phyloP scores from a whole-genome alignment of 2,888 invertebrate species.

The Epirrhoe alternata region DNA sequence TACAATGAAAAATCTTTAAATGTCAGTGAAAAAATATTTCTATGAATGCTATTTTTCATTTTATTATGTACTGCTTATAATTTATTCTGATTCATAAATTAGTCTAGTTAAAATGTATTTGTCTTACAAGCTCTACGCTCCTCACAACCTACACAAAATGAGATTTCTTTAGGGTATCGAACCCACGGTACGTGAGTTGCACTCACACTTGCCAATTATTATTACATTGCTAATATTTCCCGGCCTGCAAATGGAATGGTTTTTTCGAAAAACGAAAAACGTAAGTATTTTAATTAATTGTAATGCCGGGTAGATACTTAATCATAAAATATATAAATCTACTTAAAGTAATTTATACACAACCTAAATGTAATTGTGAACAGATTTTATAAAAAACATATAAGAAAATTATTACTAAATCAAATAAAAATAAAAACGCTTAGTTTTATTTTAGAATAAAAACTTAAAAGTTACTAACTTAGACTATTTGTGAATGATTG shows the following conservation, averaged over 20 bases:
- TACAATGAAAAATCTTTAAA: conserved; percentile 46
- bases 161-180: conserved; percentile 64
- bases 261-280: conserved; percentile 47
- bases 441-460: background rate
- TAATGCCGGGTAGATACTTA: conserved; percentile 9
- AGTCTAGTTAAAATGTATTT: conserved; percentile 12
- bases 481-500: conserved; percentile 34
- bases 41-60: conserved; percentile 46
- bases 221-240: conserved; percentile 65
- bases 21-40: conserved; percentile 68
- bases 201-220: conserved; percentile 30
- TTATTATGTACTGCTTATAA: background rate
- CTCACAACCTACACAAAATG: conserved; percentile 72
- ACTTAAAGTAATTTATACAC: background rate
- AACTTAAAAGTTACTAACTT: conserved; percentile 9
- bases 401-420: too few species aligned
- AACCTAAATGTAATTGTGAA: background rate
- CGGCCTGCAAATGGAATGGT: conserved; percentile 69
- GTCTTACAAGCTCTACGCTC: conserved; percentile 46
- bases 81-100: background rate
- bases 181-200: background rate
- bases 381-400: background rate
- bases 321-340: background rate
- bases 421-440: conserved; percentile 4
- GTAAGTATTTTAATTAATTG: conserved; percentile 11